These are phyloP conservation scores for Mycalesis mineus DNA, from an alignment of 2,888 invertebrate species.

Conservation along the genomic window DNA sequence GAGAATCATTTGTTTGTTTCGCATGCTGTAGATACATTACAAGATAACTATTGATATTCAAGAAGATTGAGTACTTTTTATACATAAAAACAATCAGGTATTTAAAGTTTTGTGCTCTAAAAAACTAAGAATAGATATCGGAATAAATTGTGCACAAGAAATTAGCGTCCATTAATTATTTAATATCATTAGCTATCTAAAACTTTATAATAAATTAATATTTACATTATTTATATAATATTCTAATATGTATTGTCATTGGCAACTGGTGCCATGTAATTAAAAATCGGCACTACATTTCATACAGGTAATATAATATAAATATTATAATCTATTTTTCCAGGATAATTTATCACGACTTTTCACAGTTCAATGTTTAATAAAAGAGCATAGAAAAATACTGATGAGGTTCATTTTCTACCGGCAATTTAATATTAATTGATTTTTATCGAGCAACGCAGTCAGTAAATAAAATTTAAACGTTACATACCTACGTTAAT, in stretches of 20 bases:
- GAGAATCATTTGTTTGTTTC: too few species aligned
- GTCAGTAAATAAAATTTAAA: background rate
- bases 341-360: conserved; percentile 15
- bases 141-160: background rate
- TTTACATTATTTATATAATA: conserved; percentile 6
- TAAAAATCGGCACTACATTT: conserved; percentile 18
- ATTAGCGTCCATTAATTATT: background rate
- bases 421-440: conserved; percentile 11
- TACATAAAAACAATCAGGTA: too few species aligned
- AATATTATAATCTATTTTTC: conserved; percentile 7
- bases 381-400: conserved; percentile 61
- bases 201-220: background rate
- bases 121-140: background rate
- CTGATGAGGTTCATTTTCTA: conserved; percentile 34
- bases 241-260: conserved; percentile 53
- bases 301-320: background rate
- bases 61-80: too few species aligned
- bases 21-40: too few species aligned
- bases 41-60: too few species aligned
- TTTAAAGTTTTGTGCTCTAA: background rate
- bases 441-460: background rate
- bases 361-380: conserved; percentile 8
- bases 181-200: background rate
- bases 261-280: conserved; percentile 47
- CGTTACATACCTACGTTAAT: too few species aligned